A percentile compares a stretch with the other conserved stretches of the same genome.
These are phyloP conservation scores for Onychomys leucogaster DNA, from an alignment of 2,797 vertebrate species.

Conservation along the genomic window DNA sequence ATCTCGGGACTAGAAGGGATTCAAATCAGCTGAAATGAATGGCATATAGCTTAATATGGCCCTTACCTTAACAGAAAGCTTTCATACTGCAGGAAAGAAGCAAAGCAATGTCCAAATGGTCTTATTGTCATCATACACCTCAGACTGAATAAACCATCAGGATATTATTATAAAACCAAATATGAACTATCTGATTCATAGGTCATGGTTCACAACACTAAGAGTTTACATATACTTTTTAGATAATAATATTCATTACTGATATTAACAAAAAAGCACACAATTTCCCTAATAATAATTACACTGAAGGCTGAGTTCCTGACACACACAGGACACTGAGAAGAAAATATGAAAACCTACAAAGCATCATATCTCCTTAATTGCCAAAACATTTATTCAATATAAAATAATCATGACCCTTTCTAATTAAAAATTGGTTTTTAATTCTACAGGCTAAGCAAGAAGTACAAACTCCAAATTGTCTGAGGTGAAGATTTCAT, in stretches of 20 bases:
- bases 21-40: conserved; percentile 48
- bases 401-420: background rate
- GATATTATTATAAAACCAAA: background rate
- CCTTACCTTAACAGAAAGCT: background rate
- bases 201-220: background rate
- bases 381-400: background rate
- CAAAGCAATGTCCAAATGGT: background rate
- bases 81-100: background rate
- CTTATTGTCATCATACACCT: conserved; percentile 14
- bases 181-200: background rate
- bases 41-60: background rate
- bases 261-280: background rate
- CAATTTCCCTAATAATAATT: background rate
- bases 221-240: conserved; percentile 4
- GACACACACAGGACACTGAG: conserved; percentile 5
- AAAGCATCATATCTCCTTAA: background rate
- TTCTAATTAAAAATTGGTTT: background rate
- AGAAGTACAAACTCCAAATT: background rate
- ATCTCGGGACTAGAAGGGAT: background rate
- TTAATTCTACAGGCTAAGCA: background rate
- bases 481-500: background rate
- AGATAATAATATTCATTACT: background rate
- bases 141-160: background rate
- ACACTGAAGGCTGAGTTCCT: conserved; percentile 47
- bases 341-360: background rate